Base-by-base conservation (phyloP, 2,797 vertebrate genomes). In the Oreortyx pictus region DNA sequence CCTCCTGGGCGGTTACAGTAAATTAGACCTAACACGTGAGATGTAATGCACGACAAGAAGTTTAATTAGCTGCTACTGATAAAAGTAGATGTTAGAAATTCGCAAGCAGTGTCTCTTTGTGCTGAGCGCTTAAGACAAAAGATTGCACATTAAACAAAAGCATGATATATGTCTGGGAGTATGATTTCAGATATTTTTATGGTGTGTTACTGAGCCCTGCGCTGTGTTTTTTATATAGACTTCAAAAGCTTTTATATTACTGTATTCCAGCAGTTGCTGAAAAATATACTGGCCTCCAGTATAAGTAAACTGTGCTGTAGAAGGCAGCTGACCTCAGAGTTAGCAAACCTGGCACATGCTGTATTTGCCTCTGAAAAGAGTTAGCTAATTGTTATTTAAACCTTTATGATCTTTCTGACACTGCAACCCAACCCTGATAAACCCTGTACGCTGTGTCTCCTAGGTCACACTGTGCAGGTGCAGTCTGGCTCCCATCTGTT, bases 321-420 rank as follows among this genome's bases (percentile, higher is more conserved):
- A 83, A 73, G 79, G 68, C 44, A 71, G 74, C 65, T 86, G 56
- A 91, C 80, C 89, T 91, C 93, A 75, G 86, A 13, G 8, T 92
- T 49, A 52, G 41, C 52, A 89, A 92, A 90, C 5, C 4, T 83
- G 65, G n/a, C 29, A 10, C 13, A 22, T 16, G 61, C 46, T 73
- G 60, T 73, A 27, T 92, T 80, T 91, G 82, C 46, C 60, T 89
- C 29, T 85, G 54, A 85, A 90, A 86, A 39, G 41, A 67, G 27
- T 82, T 84, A 49, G 75, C 89, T 89, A 47, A 70, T 91, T 92
- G 41, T 83, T 75, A 60, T 61, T 72, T 81, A 85, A 88, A 29
- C 19, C 10, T 50, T 60, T 74, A 41, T 70, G 44, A 82, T 92
- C 41, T 54, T 88, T 78, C 33, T 95, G 82, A 64, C 35, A 31